Evolutionary conservation across 2,888 invertebrate genomes (phyloP), one percentile per base, ranked within the genome.

Genomic region (Esperia sulphurella): DNA sequence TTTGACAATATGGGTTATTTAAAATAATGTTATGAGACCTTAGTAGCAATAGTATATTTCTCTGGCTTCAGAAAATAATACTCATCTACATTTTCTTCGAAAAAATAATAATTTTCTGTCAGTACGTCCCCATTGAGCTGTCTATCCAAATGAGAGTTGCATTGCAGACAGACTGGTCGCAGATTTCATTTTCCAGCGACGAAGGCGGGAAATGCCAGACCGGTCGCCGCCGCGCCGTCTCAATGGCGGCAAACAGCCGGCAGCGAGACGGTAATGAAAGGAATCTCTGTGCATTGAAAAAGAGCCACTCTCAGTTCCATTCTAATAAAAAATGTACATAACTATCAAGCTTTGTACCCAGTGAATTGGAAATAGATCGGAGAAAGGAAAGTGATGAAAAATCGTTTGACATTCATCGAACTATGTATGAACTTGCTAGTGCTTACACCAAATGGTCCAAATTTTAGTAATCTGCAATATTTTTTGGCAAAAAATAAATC

Each of bases 101-200:
- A 3, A 21, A 21, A 21, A 2, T n/a, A n/a, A 3, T 14, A 40
- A 40, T 40, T 40, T 14, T 9, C 41, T 41, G 7, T 41, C 28
- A 14, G 9, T 8, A n/a, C 8, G 28, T 14, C 6, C 3, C 35
- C 14, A 43, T 35, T 43, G 43, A 14, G 43, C 35, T 35, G 43
- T 14, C 43, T 43, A n/a, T 43, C 43, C 33, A 43, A 14, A 31
- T n/a, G n/a, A n/a, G n/a, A n/a, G n/a, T n/a, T 33, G 12, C 12
- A 35, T n/a, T 10, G 29, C n/a, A 41, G 29, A 41, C 8, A 13
- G 3, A 30, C 8, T n/a, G 2, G 28, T 13, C 14, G 57, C 48
- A 49, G 54, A 50, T 55, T n/a, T 49, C 52, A 50, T 52, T 52
- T 57, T 57, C 48, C 38, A 43, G 45, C 49, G 48, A 53, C 45